Percentiles rank a stretch among this genome's conserved stretches.
Evolutionary conservation across 2,113 vertebrate genomes (phyloP).

Genomic region (Trogon surrucura): DNA sequence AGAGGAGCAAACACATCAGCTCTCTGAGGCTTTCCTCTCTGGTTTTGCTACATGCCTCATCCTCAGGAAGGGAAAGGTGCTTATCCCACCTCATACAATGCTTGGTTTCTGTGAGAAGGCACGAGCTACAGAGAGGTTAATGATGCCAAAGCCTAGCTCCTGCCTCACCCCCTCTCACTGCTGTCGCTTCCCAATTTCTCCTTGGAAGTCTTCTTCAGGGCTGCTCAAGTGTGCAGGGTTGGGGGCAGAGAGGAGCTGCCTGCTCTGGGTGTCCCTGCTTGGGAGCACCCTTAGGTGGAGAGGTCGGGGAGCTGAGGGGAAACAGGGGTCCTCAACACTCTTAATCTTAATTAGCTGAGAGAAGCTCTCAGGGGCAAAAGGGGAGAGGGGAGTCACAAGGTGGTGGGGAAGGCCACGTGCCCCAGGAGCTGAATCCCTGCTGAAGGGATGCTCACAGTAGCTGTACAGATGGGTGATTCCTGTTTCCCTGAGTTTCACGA

Average conservation of each 20-base stretch:
- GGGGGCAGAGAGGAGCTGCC: not conserved
- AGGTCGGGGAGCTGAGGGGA: not conserved
- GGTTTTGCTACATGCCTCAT: not conserved
- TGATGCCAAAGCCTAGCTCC: not conserved
- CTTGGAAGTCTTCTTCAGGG: not conserved
- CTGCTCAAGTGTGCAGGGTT: not conserved
- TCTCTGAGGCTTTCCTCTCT: not conserved
- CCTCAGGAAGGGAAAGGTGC: not conserved
- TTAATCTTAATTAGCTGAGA: not conserved
- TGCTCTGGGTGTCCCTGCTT: fast-evolving
- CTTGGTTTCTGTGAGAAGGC: not conserved
- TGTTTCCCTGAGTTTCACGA: not conserved
- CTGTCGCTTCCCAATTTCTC: not conserved
- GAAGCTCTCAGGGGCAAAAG: not conserved
- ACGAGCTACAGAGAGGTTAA: not conserved
- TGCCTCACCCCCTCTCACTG: not conserved
- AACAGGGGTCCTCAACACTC: not conserved
- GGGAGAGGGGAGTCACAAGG: fast-evolving
- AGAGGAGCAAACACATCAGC: not conserved
- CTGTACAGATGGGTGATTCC: not conserved
- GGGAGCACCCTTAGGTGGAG: not conserved
- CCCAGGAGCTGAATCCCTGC: not conserved
- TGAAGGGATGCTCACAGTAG: not conserved
- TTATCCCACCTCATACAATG: not conserved
- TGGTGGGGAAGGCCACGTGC: fast-evolving